phyloP scores from a whole-genome alignment of 2,113 vertebrate genomes.

The Macrotis lagotis region DNA sequence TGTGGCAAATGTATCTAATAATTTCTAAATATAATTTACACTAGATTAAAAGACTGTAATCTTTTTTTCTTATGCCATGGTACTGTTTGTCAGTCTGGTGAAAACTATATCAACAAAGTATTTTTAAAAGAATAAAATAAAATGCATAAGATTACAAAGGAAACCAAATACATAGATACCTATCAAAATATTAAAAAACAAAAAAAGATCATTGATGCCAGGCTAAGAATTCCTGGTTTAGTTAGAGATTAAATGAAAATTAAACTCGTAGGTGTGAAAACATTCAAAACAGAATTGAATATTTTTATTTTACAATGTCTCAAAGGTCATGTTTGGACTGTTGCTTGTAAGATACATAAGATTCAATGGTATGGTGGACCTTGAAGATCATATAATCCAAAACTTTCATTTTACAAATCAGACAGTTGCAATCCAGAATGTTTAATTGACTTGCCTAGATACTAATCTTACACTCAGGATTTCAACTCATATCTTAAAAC shows the following conservation, averaged over 20 bases:
- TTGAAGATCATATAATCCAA: background rate
- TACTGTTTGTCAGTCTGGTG: background rate
- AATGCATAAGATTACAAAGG: background rate
- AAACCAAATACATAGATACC: too few species aligned
- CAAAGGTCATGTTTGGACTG: background rate
- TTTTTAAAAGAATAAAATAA: background rate
- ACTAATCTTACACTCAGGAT: background rate
- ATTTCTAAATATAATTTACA: too few species aligned
- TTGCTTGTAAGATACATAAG: background rate
- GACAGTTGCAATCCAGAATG: background rate
- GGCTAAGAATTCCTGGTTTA: background rate
- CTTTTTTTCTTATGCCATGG: background rate
- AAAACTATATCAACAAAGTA: background rate
- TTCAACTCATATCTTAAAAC: background rate
- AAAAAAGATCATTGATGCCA: background rate
- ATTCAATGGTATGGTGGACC: background rate
- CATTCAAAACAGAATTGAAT: background rate
- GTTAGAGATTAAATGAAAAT: background rate
- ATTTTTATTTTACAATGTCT: background rate
- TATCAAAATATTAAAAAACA: background rate
- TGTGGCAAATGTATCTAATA: background rate
- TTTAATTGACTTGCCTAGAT: background rate
- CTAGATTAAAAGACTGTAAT: background rate
- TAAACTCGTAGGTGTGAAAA: background rate
- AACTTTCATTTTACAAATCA: background rate